Percentiles rank a stretch among this genome's conserved stretches.
Conservation (phyloP, 2,888 invertebrate species). For the Sialis fuliginosa region DNA sequence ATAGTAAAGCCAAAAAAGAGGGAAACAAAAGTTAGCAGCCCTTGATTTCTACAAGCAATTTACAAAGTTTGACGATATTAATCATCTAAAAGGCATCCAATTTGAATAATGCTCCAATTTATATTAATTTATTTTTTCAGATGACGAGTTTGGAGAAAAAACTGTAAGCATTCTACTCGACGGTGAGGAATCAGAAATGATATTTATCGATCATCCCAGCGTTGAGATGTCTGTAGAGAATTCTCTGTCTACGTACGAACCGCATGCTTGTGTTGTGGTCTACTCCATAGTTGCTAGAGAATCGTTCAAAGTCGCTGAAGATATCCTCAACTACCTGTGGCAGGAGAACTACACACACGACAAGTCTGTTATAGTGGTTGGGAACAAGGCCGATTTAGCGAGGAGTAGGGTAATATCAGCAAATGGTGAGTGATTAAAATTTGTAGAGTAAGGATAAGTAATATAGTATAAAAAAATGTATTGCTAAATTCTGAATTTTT, state of each 20-base stretch:
- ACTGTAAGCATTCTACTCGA: conserved; percentile 79
- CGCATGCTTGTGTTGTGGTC: conserved; percentile 81
- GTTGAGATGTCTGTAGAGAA: conserved; percentile 87
- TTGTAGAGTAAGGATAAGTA: background rate
- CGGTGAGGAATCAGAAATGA: conserved; percentile 77
- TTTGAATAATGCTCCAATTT: no score
- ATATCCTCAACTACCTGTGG: conserved; percentile 73
- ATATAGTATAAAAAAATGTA: background rate
- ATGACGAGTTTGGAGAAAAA: conserved; percentile 83
- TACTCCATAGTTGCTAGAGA: conserved; percentile 76
- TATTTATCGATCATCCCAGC: conserved; percentile 78
- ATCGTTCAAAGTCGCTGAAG: conserved; percentile 69
- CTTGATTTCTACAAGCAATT: no score
- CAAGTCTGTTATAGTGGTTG: conserved; percentile 77
- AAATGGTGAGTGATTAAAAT: conserved; percentile 47
- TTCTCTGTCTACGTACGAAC: conserved; percentile 74
- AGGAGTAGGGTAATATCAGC: conserved; percentile 66
- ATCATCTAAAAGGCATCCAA: no score
- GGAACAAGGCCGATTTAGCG: conserved; percentile 85
- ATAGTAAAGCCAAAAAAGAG: no score
- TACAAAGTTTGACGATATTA: no score
- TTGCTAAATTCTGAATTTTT: no score
- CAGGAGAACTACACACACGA: conserved; percentile 66
- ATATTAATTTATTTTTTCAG: conserved; percentile 33
- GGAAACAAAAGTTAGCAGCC: no score